These are phyloP conservation scores for Stegodyphus mimosarum DNA, from an alignment of 1,140 invertebrate genomes.

Conservation along the genomic window DNA sequence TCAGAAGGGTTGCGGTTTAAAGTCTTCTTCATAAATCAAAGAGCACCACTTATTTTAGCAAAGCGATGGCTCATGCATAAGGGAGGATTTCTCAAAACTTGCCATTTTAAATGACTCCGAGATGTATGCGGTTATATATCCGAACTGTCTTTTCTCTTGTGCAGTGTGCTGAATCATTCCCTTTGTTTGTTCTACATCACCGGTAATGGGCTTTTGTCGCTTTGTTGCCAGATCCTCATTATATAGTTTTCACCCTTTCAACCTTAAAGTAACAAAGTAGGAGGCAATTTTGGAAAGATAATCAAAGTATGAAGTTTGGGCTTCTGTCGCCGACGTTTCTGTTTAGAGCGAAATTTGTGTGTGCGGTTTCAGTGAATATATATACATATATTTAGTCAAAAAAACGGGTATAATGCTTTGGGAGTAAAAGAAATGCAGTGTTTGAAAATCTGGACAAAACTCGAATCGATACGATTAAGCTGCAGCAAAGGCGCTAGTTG, in stretches of 20 bases:
- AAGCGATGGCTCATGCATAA: background rate
- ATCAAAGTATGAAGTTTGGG: background rate
- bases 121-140: conserved; percentile 19
- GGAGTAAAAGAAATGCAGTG: no score
- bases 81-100: no score
- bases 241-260: background rate
- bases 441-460: no score
- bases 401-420: no score
- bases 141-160: background rate
- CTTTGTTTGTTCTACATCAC: background rate
- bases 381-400: no score
- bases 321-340: no score
- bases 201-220: background rate
- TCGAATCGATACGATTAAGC: no score
- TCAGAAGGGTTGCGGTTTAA: conserved; percentile 17
- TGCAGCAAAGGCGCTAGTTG: no score
- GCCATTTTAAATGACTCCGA: conserved; percentile 22
- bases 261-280: background rate
- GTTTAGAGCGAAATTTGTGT: no score
- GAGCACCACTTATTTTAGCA: background rate
- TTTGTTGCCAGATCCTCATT: background rate
- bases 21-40: conserved; percentile 46
- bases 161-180: background rate
- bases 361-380: no score
- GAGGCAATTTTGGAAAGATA: background rate